These are phyloP conservation scores for Sciurus vulgaris DNA, from an alignment of 2,797 vertebrate species.

Conservation along the genomic window DNA sequence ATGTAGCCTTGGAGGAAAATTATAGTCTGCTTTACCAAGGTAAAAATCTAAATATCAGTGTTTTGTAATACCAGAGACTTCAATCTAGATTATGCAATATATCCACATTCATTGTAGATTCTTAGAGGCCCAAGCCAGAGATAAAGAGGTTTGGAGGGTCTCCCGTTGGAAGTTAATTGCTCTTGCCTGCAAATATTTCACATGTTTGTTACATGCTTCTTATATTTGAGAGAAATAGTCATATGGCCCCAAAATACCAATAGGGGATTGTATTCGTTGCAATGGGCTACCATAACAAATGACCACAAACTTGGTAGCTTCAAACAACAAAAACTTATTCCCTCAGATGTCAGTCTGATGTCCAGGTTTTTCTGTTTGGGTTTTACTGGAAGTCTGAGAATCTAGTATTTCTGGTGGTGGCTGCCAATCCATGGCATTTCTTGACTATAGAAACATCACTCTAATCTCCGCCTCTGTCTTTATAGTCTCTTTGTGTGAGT, in stretches of 20 bases:
- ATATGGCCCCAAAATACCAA: background rate
- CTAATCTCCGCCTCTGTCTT: background rate
- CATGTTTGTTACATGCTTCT: background rate
- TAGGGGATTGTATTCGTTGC: background rate
- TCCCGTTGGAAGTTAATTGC: background rate
- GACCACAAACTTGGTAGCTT: background rate
- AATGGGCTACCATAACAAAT: background rate
- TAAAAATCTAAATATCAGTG: background rate
- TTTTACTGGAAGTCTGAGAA: background rate
- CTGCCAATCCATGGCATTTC: background rate
- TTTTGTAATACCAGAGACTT: background rate
- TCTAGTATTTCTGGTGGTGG: background rate
- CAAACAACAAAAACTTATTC: background rate
- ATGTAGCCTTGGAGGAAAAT: background rate
- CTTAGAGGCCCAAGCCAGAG: background rate
- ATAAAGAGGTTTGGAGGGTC: background rate
- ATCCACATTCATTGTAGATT: background rate
- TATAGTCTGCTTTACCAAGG: background rate
- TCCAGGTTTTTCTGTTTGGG: background rate
- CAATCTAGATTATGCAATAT: background rate
- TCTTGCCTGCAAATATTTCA: background rate
- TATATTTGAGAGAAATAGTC: background rate
- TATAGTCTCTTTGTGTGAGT: background rate
- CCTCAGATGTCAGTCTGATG: background rate
- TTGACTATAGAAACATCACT: background rate